phyloP scores from a whole-genome alignment of 2,888 invertebrate genomes.

The Andrena praecox region DNA sequence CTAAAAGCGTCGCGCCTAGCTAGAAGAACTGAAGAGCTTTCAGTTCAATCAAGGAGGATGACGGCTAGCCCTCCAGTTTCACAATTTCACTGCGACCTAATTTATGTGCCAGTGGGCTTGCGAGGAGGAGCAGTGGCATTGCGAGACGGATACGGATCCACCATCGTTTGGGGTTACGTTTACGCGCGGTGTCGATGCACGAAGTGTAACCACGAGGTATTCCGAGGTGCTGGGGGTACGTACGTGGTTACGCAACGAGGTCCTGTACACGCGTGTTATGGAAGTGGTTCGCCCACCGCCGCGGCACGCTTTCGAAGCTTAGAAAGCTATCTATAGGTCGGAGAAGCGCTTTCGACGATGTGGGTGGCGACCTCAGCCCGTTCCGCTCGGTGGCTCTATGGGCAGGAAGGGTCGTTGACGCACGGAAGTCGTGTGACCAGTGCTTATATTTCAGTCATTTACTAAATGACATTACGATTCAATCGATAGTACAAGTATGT shows the following conservation, averaged over 20 bases:
- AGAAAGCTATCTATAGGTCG: slow-evolving; percentile 77
- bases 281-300: slow-evolving; percentile 83
- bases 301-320: slow-evolving; percentile 71
- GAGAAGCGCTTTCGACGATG: slow-evolving; percentile 74
- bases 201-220: background rate
- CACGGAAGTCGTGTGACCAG: slow-evolving; percentile 46
- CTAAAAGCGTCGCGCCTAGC: background rate
- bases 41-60: background rate
- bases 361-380: slow-evolving; percentile 73
- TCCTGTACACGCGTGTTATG: slow-evolving; percentile 70
- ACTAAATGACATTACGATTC: slow-evolving; percentile 21
- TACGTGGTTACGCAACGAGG: slow-evolving; percentile 72
- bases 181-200: background rate
- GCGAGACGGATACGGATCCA: background rate
- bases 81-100: too few relatives aligned
- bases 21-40: too few relatives aligned
- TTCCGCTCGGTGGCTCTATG: slow-evolving; percentile 63
- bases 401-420: slow-evolving; percentile 50
- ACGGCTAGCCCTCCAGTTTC: background rate
- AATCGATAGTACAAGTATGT: background rate
- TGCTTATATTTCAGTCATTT: slow-evolving; percentile 42
- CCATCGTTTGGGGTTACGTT: background rate
- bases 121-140: background rate
- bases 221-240: background rate
- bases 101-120: too few relatives aligned